A percentile compares a stretch with the other conserved stretches of the same genome.
Conservation (phyloP, 2,797 vertebrate species). For the Caiman crocodilus region DNA sequence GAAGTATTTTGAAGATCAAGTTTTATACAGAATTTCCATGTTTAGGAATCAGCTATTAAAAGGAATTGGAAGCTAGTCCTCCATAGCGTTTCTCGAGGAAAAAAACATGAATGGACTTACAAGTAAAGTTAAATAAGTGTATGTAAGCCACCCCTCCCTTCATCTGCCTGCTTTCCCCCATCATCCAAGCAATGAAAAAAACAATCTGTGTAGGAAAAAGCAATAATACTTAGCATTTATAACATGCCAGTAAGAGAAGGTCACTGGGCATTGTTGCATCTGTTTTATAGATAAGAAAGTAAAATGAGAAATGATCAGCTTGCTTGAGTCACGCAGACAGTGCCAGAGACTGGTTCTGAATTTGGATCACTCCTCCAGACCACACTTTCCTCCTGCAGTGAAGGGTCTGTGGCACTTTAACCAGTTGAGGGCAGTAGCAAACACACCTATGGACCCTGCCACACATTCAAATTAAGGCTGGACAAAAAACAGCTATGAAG, state of each 20-base stretch:
- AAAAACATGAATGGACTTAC: accelerated
- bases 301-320: not conserved
- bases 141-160: not conserved
- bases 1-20: not conserved
- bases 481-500: too few relatives aligned
- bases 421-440: too few relatives aligned
- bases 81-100: not conserved
- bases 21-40: not conserved
- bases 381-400: not conserved
- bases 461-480: too few relatives aligned
- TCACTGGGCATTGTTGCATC: not conserved
- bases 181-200: not conserved
- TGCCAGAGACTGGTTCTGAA: not conserved
- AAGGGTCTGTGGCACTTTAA: too few relatives aligned
- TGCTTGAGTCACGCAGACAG: not conserved
- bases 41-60: not conserved
- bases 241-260: not conserved
- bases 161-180: not conserved
- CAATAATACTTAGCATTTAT: not conserved
- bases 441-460: too few relatives aligned
- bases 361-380: not conserved
- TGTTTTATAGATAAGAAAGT: not conserved
- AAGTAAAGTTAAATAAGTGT: not conserved
- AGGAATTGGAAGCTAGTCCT: not conserved
- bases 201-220: not conserved